Evolutionary conservation across 1,140 invertebrate species (phyloP).

Genomic region (Carcinoscorpius rotundicauda): DNA sequence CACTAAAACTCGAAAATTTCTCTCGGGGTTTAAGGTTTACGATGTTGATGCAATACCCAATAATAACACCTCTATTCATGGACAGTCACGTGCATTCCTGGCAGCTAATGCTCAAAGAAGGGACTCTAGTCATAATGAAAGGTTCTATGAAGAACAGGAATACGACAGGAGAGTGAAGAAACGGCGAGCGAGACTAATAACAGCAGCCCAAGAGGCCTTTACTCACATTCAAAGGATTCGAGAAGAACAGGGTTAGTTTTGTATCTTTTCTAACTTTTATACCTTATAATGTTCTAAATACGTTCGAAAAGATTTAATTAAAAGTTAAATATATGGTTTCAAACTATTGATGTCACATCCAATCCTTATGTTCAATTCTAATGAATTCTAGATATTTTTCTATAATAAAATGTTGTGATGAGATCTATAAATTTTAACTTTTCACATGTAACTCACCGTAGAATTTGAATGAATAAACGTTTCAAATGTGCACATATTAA

Average conservation of each 20-base stretch:
- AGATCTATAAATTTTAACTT: too few species aligned
- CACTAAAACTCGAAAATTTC: slow-evolving; percentile 40
- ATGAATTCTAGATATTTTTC: too few species aligned
- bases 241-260: slow-evolving; percentile 37
- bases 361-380: too few species aligned
- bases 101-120: slow-evolving; percentile 24
- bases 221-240: slow-evolving; percentile 68
- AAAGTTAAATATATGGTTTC: too few species aligned
- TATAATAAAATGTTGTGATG: too few species aligned
- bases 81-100: slow-evolving; percentile 47
- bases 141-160: slow-evolving; percentile 95
- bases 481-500: too few species aligned
- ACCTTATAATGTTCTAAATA: too few species aligned
- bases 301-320: too few species aligned
- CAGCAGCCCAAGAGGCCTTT: slow-evolving; percentile 92
- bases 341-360: too few species aligned
- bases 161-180: slow-evolving; percentile 87
- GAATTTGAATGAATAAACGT: too few species aligned
- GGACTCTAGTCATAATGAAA: slow-evolving; percentile 66
- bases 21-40: slow-evolving; percentile 41
- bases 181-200: slow-evolving; percentile 69
- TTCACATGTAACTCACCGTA: too few species aligned
- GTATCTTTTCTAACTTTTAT: too few species aligned
- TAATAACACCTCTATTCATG: slow-evolving; percentile 26
- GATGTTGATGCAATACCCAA: slow-evolving; percentile 65